These are phyloP conservation scores for Papilio helenus DNA, from an alignment of 1,140 invertebrate genomes.

Conservation along the genomic window DNA sequence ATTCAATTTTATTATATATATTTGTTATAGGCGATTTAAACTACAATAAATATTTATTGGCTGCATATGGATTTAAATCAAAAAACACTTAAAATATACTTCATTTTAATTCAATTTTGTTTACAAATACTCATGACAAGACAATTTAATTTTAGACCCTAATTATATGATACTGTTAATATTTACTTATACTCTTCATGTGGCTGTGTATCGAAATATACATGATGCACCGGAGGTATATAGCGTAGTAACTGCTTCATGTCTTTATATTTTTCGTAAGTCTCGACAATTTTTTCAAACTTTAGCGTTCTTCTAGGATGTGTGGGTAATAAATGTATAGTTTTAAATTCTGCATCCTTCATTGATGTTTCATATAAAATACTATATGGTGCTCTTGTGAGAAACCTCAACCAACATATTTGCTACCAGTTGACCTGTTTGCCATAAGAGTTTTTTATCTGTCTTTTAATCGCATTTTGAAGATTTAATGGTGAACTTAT, in stretches of 20 bases:
- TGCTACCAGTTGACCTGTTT: too few relatives aligned
- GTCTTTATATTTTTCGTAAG: conserved; percentile 44
- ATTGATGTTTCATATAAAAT: too few relatives aligned
- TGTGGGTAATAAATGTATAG: too few relatives aligned
- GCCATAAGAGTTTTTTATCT: too few relatives aligned
- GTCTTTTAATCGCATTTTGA: too few relatives aligned
- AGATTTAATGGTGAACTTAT: too few relatives aligned
- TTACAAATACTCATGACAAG: conserved; percentile 32
- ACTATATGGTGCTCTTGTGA: too few relatives aligned
- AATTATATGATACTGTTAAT: conserved; percentile 44
- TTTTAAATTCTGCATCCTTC: too few relatives aligned
- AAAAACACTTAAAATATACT: not conserved
- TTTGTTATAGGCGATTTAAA: conserved; percentile 43
- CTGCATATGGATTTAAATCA: conserved; percentile 37
- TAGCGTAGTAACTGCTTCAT: conserved; percentile 44
- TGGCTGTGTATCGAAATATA: conserved; percentile 38
- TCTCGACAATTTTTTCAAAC: not conserved
- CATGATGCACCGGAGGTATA: conserved; percentile 43
- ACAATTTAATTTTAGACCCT: conserved; percentile 40
- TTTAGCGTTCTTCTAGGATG: conserved; percentile 12
- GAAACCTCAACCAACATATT: too few relatives aligned
- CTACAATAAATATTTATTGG: conserved; percentile 42
- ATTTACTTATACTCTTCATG: conserved; percentile 47
- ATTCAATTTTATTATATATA: not conserved
- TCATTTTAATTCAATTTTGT: conserved; percentile 23